These are phyloP conservation scores for Laterallus jamaicensis DNA, from an alignment of 2,113 vertebrate species.

Conservation along the genomic window DNA sequence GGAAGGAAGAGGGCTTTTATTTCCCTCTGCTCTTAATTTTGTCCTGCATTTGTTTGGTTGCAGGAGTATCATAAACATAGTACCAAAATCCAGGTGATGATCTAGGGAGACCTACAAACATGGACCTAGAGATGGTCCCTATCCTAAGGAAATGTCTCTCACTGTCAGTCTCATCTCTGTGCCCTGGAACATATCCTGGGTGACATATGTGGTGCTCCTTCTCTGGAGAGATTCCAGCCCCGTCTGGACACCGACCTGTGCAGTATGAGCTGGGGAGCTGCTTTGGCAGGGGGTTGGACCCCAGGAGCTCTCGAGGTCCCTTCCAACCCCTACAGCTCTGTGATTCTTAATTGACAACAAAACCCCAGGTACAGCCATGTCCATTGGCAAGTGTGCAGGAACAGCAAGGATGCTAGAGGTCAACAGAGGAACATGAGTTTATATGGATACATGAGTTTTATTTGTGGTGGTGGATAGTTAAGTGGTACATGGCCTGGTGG, in stretches of 20 bases:
- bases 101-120: neutral
- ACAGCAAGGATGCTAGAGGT: neutral
- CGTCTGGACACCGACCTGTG: too few species aligned
- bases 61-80: neutral
- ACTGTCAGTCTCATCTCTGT: neutral
- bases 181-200: neutral
- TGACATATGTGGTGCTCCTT: neutral
- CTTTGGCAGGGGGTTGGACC: too few species aligned
- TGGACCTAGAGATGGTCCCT: neutral
- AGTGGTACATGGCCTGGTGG: neutral
- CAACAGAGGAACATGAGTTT: neutral
- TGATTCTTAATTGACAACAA: neutral
- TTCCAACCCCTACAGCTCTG: too few species aligned
- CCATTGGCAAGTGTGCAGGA: neutral
- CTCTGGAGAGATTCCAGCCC: too few species aligned
- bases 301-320: too few species aligned
- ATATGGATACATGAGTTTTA: neutral
- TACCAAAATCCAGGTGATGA: accelerated
- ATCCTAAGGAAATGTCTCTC: neutral
- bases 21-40: neutral
- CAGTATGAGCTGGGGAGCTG: too few species aligned
- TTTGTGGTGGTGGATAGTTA: neutral
- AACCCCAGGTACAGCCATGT: neutral
- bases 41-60: neutral
- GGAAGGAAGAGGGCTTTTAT: neutral